Evolutionary conservation across 2,888 invertebrate genomes (phyloP), one percentile per base, ranked within the genome.

Genomic region (Molorchus minor): DNA sequence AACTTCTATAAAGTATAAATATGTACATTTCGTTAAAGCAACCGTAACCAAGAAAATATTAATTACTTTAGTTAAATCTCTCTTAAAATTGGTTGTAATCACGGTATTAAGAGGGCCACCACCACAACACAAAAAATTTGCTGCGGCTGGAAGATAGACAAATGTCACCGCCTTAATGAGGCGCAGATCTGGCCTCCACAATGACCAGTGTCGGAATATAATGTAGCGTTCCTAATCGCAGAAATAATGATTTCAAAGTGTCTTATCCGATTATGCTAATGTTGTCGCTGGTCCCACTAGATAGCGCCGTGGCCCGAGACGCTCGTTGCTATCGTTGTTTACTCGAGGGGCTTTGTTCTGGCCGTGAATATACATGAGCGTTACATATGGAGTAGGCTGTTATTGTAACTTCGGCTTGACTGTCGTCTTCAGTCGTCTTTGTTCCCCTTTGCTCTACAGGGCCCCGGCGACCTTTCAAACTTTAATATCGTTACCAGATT

Each of bases 191-290:
- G 44, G 35, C 30, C 40, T 45, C 49, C 33, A 72, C 69, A 73
- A 73, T 74, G 73, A 72, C 72, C 71, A 71, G 70, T 70, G 71
- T 73, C 38, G 25, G 61, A 56, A 58, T 66, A 67, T 71, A 66
- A 65, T 70, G 71, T 71, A 71, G 67, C 70, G 64, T n/a, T 70
- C 73, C 70, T 77, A 77, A 78, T 77, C 77, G 77, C 67, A 64
- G 71, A 72, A 74, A 73, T 76, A 77, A 78, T 76, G 77, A 78
- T 75, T 74, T 73, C 72, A 68, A 72, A 62, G 59, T 45, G 72
- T 75, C 75, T 79, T 75, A 80, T 79, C 79, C 79, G 79, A 79
- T 80, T 80, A 80, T 80, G 79, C 76, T 77, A 80, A 80, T 80
- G 74, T 74, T 70, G 70, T 68, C 72, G 70, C 77, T 79, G 77